Evolutionary conservation across 2,888 invertebrate species (phyloP).

Genomic region (Prostheceraeus crozeri): DNA sequence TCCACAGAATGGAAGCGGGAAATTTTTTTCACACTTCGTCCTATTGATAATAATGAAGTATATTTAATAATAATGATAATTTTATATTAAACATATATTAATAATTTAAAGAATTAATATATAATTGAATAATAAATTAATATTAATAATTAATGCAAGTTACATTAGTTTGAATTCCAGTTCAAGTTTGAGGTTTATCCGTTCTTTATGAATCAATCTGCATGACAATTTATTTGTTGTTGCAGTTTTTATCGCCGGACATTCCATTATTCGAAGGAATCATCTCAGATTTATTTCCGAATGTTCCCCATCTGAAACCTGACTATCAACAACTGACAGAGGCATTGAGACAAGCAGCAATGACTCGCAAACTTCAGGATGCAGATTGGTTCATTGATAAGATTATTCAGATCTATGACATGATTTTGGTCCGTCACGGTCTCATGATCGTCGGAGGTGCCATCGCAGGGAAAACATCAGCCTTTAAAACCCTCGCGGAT

Average conservation of each 20-base stretch:
- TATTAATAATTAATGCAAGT: too few species aligned
- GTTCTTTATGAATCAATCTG: too few species aligned
- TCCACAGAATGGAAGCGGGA: too few species aligned
- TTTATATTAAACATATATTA: too few species aligned
- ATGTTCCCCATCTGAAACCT: constrained; percentile 49
- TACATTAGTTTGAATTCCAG: too few species aligned
- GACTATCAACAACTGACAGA: constrained; percentile 50
- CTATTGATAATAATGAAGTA: too few species aligned
- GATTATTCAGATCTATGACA: constrained; percentile 56
- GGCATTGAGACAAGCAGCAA: constrained; percentile 46
- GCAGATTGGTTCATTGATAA: constrained; percentile 54
- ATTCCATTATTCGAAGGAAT: constrained; percentile 56
- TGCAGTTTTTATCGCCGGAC: constrained; percentile 55
- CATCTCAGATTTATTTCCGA: constrained; percentile 56
- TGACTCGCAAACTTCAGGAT: constrained; percentile 47
- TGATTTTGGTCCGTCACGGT: constrained; percentile 56
- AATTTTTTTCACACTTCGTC: too few species aligned
- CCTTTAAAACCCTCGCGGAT: constrained; percentile 70
- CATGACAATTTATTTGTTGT: too few species aligned
- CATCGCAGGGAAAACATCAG: constrained; percentile 54
- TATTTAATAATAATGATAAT: too few species aligned
- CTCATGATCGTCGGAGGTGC: constrained; percentile 57
- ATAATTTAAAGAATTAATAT: too few species aligned
- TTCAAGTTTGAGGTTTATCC: too few species aligned
- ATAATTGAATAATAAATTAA: too few species aligned